Evolutionary conservation across 1,140 invertebrate species (phyloP).

Genomic region (Tetramorium simillimum): DNA sequence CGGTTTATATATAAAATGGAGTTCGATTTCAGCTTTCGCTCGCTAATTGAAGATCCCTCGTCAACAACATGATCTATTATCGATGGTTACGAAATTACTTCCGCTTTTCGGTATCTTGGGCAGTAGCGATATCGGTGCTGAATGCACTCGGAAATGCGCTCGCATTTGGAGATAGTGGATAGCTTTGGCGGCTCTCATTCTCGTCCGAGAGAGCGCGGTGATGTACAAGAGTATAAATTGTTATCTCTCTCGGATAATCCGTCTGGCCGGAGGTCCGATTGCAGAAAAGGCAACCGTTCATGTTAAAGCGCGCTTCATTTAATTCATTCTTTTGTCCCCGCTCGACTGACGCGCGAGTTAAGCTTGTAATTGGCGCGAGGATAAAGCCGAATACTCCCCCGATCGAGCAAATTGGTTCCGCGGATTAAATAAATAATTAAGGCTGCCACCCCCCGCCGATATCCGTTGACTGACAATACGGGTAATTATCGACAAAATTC

Average conservation of each 20-base stretch:
- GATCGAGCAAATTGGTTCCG: conserved; percentile 37
- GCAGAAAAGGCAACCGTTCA: not conserved
- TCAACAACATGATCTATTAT: conserved; percentile 54
- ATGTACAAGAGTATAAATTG: conserved; percentile 52
- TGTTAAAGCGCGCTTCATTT: conserved; percentile 38
- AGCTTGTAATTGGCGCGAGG: conserved; percentile 47
- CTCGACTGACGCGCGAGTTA: conserved; percentile 23
- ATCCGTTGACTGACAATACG: not conserved
- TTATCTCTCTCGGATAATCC: conserved; percentile 36
- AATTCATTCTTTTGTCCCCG: conserved; percentile 35
- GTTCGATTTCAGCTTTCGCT: conserved; percentile 12
- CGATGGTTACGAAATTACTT: conserved; percentile 62
- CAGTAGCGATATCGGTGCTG: conserved; percentile 57
- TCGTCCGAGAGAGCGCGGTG: not conserved
- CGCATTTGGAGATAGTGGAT: conserved; percentile 45
- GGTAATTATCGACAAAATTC: conserved; percentile 24
- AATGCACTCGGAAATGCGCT: conserved; percentile 57
- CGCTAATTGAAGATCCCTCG: conserved; percentile 57
- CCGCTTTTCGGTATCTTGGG: conserved; percentile 51
- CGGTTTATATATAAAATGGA: not conserved
- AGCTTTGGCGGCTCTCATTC: conserved; percentile 19
- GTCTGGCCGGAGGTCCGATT: not conserved
- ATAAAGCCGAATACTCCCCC: conserved; percentile 24
- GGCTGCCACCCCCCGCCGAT: not conserved
- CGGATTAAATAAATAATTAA: conserved; percentile 50